phyloP scores from a whole-genome alignment of 2,888 invertebrate species.

The Oscheius sp. region DNA sequence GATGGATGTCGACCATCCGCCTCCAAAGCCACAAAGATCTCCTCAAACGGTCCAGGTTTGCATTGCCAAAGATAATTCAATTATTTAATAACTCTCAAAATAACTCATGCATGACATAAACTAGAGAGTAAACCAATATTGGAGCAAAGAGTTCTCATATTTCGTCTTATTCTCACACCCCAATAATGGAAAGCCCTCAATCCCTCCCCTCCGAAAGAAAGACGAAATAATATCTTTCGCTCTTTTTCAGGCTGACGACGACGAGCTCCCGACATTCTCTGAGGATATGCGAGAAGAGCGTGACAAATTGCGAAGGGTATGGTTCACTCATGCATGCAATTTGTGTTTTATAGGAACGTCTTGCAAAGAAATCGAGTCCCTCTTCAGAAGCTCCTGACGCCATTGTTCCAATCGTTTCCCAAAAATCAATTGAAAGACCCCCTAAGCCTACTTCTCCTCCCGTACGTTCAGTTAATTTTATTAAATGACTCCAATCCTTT shows the following conservation, averaged over 20 bases:
- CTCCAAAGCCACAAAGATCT: constrained; percentile 13
- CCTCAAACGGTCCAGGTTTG: not conserved
- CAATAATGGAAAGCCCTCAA: not conserved
- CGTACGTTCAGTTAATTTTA: no score
- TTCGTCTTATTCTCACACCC: constrained; percentile 6
- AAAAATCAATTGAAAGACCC: not conserved
- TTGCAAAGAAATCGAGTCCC: constrained; percentile 3
- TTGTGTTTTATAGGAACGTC: not conserved
- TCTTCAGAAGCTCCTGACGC: not conserved
- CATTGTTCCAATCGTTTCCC: not conserved
- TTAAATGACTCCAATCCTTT: no score
- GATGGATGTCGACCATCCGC: constrained; percentile 12
- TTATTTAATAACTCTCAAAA: not conserved
- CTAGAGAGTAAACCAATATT: no score
- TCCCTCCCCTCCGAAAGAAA: not conserved
- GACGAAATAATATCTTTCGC: not conserved
- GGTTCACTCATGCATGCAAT: not conserved
- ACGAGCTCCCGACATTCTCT: constrained; percentile 52
- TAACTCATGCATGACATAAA: not conserved
- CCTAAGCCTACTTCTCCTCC: constrained; percentile 7
- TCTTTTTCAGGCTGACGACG: constrained; percentile 35
- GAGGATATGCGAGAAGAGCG: constrained; percentile 58
- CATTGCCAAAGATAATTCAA: not conserved
- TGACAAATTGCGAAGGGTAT: constrained; percentile 35
- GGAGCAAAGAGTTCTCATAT: no score